These are phyloP conservation scores for Trissolcus basalis DNA, from an alignment of 1,140 invertebrate species.

Conservation along the genomic window DNA sequence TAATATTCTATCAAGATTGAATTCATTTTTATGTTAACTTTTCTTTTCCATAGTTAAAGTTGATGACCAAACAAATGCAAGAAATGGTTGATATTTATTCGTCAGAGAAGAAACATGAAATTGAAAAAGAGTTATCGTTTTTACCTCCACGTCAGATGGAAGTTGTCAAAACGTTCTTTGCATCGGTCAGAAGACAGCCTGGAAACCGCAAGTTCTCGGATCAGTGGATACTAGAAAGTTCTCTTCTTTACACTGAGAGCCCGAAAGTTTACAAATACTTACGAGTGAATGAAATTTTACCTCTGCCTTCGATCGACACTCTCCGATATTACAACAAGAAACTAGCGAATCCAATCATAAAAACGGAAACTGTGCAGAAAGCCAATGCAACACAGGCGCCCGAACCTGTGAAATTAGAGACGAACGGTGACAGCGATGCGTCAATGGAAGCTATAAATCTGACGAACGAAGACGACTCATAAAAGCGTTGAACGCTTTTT, in stretches of 20 bases:
- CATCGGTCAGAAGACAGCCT: neutral
- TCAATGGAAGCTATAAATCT: too few relatives aligned
- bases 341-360: neutral
- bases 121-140: constrained; percentile 18
- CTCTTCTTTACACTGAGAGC: constrained; percentile 8
- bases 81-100: neutral
- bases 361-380: neutral
- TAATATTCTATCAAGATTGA: too few relatives aligned
- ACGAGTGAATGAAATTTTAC: constrained; percentile 22
- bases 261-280: constrained; percentile 29
- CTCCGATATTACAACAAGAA: constrained; percentile 8
- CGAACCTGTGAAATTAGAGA: too few relatives aligned
- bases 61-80: constrained; percentile 19
- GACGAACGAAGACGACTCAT: too few relatives aligned
- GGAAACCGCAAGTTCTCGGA: constrained; percentile 32
- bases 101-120: constrained; percentile 4
- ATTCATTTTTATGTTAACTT: neutral
- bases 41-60: constrained; percentile 3
- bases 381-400: neutral
- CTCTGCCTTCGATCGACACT: constrained; percentile 23
- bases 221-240: constrained; percentile 25
- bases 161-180: constrained; percentile 14
- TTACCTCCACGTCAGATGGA: constrained; percentile 15
- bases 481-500: too few relatives aligned
- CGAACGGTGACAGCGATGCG: too few relatives aligned